These are phyloP conservation scores for Cetonia aurata DNA, from an alignment of 2,888 invertebrate genomes.

Conservation along the genomic window DNA sequence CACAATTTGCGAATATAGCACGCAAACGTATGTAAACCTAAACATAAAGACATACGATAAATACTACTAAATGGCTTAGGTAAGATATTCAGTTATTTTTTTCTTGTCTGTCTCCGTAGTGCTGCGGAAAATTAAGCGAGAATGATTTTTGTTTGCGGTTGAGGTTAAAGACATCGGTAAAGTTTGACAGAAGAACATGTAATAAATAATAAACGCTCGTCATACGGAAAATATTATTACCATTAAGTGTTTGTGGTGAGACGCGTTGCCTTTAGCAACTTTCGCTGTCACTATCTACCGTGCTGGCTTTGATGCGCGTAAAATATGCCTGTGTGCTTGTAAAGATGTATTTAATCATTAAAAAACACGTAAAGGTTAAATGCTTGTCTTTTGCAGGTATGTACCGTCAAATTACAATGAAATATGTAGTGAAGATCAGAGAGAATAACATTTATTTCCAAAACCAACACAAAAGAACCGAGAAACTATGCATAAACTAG, in stretches of 20 bases:
- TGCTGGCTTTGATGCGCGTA: too few species aligned
- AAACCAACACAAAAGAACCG: too few species aligned
- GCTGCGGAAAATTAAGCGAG: constrained; percentile 38
- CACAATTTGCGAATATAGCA: background rate
- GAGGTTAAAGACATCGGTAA: constrained; percentile 59
- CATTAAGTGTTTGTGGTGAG: constrained; percentile 49
- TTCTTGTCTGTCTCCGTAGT: background rate
- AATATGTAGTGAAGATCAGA: too few species aligned
- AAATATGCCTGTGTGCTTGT: too few species aligned
- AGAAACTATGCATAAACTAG: too few species aligned
- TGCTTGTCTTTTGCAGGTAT: too few species aligned
- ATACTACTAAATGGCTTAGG: constrained; percentile 5
- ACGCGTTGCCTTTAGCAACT: constrained; percentile 25
- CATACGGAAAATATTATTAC: constrained; percentile 56
- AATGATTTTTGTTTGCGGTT: constrained; percentile 44
- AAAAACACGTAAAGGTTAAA: too few species aligned
- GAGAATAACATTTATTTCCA: too few species aligned
- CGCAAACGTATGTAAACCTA: background rate
- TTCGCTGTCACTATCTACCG: constrained; percentile 27
- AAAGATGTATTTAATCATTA: too few species aligned
- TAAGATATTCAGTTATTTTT: constrained; percentile 11
- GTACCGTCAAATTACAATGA: too few species aligned
- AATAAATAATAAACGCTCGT: constrained; percentile 58
- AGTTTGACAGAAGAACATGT: constrained; percentile 56
- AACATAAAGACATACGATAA: constrained; percentile 3